Evolutionary conservation across 1,140 invertebrate species (phyloP), one percentile per base, ranked within the genome.

Genomic region (Atta texana): DNA sequence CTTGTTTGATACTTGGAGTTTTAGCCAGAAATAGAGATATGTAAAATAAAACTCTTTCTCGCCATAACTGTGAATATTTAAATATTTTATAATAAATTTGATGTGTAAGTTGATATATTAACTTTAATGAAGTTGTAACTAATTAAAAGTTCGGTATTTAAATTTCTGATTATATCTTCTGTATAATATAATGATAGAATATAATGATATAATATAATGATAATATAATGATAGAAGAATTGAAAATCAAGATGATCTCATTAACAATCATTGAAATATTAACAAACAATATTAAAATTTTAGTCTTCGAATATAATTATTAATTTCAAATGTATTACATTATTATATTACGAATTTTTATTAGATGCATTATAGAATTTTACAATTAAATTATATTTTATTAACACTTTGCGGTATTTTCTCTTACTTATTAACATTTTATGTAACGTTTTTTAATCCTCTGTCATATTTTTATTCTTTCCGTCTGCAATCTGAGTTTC

Each of bases 101-200:
- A 24, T 18, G 24, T 18, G 24, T 18, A 49, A 59, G 12, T 6
- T 74, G 34, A 51, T 84, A 31, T 10, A 18, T 61, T 44, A 34
- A 61, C 4, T 51, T 74, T 84, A 74, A 84, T 34, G 18, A 39
- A 84, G 24, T 18, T 61, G 24, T 14, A 31, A 61, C 39, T 82
- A 72, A 82, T 72, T 82, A 71, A 81, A 81, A 81, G 78, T 81
- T 71, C 12, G 51, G 6, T 81, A 82, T 61, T 72, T 74, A 39
- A 82, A 82, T 82, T 82, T 82, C 7, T 44, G 10, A 44, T 39
- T 72, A 3, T 4, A 31, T 31, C 31, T 31, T 72, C 44, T 21
- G 24, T 24, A 59, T 44, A 44, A 81, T 64, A 59, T 82, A 57
- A 57, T 57, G 14, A 69, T 39, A 34, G 68, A 31, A 21, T 24